Evolutionary conservation across 2,113 vertebrate genomes (phyloP), one percentile per base, ranked within the genome.

Genomic region (Pachyramphus minor): DNA sequence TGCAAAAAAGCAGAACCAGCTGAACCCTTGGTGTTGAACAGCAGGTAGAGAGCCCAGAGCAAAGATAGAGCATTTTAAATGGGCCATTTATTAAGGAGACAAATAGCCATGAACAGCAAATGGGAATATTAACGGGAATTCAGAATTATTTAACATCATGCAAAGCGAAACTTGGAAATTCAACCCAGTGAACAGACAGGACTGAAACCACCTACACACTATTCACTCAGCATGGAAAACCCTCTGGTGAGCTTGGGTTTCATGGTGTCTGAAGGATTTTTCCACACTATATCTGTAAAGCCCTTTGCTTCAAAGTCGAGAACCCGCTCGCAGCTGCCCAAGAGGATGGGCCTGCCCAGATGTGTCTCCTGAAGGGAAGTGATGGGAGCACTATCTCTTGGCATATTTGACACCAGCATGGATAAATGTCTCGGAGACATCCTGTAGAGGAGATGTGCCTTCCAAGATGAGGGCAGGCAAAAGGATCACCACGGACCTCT

Each of bases 391-490:
- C 58, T 72, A 30, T 89, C 90, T 87, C 83, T 67, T 44, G 44
- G 37, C 2, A 0, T 78, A 56, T 72, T 88, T 83, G 63, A 63
- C 35, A n/a, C 55, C 83, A 56, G 55, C 31, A 11, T 3, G 84
- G 92, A 92, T 63, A 95, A 91, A 95, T 64, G 67, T 74, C 92
- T 78, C 2, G 2, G 90, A 67, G 39, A 81, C 90, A 92, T 96
- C 88, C 92, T 86, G 90, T 13, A 59, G 92, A 56, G 92, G 69
- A 75, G 73, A 86, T 45, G n/a, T 37, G 60, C 76, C 68, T 81
- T 41, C 85, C 86, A 63, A 84, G 52, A 71, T 6, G 33, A 86
- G 37, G 75, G 60, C 92, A 52, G 68, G 76, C 72, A 77, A 64
- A 77, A 80, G 53, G 64, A 96, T 52, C 3, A 1, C 35, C 64